Evolutionary conservation across 2,797 vertebrate genomes (phyloP).

Genomic region (Oryzias sinensis): DNA sequence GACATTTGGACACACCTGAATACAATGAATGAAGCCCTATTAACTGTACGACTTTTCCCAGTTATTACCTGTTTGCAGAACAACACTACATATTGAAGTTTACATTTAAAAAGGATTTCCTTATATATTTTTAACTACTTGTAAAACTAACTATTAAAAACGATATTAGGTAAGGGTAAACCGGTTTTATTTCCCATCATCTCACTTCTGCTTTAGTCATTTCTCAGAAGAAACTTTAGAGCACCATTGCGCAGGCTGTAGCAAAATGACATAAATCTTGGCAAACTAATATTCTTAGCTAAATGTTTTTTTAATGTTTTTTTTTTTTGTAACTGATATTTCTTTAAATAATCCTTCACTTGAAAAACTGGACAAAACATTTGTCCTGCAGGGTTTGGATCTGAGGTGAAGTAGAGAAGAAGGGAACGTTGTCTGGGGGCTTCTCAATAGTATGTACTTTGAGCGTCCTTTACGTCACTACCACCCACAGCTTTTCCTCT

Average conservation of each 20-base stretch:
- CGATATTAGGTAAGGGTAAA: slow-evolving; percentile 15
- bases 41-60: slow-evolving; percentile 6
- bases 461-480: slow-evolving; percentile 81
- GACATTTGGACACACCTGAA: slow-evolving; percentile 26
- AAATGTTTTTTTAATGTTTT: slow-evolving; percentile 12
- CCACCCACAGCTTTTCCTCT: slow-evolving; percentile 81
- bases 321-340: slow-evolving; percentile 6
- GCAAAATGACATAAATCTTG: slow-evolving; percentile 1
- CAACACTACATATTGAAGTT: background rate
- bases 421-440: slow-evolving; percentile 72
- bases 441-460: slow-evolving; percentile 75
- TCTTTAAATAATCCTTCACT: slow-evolving; percentile 5
- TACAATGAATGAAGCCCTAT: slow-evolving; percentile 15
- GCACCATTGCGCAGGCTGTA: slow-evolving; percentile 4
- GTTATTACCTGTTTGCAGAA: background rate
- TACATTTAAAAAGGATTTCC: background rate
- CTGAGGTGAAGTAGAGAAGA: slow-evolving; percentile 53
- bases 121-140: slow-evolving; percentile 3
- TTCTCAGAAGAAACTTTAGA: slow-evolving; percentile 20
- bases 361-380: slow-evolving; percentile 5
- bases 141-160: slow-evolving; percentile 3
- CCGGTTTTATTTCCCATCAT: slow-evolving; percentile 32
- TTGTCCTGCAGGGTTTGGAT: slow-evolving; percentile 13
- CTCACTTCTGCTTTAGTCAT: slow-evolving; percentile 25
- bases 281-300: slow-evolving; percentile 2